A percentile compares a stretch with the other conserved stretches of the same genome.
These are phyloP conservation scores for Aphodius sticticus DNA, from an alignment of 2,888 invertebrate species.

Conservation along the genomic window DNA sequence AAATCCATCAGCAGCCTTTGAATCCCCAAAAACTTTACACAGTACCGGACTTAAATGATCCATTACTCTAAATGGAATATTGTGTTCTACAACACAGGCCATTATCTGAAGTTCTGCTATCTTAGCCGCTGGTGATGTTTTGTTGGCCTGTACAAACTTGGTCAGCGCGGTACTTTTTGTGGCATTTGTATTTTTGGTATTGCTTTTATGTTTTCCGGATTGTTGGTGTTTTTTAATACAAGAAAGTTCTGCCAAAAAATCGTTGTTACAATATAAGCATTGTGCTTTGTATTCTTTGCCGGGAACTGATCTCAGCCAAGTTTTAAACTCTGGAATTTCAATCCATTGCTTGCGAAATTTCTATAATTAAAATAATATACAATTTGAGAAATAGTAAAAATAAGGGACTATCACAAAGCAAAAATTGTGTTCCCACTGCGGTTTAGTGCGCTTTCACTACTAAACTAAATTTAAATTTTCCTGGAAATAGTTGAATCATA, in stretches of 20 bases:
- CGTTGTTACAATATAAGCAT: conserved; percentile 9
- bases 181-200: background rate
- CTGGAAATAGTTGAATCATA: no score
- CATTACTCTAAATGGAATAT: conserved; percentile 45
- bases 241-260: background rate
- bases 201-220: background rate
- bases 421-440: no score
- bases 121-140: background rate
- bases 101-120: conserved; percentile 44
- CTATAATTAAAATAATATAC: no score
- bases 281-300: conserved; percentile 5
- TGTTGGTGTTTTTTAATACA: background rate
- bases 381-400: no score
- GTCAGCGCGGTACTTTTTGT: background rate
- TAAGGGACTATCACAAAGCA: no score
- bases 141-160: background rate
- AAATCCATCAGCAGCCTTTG: conserved; percentile 11
- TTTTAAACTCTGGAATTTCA: no score
- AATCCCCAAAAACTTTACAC: conserved; percentile 10
- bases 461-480: no score
- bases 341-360: no score
- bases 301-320: no score
- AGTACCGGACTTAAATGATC: conserved; percentile 37
- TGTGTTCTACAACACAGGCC: conserved; percentile 47
- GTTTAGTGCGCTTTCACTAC: no score